phyloP scores from a whole-genome alignment of 2,113 vertebrate species.

The Coracopsis vasa region DNA sequence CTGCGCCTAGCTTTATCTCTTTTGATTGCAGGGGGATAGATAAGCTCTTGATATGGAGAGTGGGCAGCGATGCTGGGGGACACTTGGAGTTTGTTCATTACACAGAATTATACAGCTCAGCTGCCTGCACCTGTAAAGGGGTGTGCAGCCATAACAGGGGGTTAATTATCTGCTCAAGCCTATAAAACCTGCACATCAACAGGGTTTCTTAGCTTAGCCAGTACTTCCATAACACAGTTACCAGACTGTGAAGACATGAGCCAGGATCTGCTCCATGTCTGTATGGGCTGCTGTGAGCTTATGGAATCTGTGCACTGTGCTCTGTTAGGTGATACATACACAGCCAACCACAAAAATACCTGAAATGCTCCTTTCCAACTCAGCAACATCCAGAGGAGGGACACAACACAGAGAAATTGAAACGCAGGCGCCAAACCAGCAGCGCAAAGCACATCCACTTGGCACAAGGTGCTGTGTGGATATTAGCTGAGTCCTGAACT shows the following conservation, averaged over 20 bases:
- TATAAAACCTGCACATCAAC: neutral
- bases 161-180: neutral
- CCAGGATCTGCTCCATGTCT: neutral
- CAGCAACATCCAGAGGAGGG: neutral
- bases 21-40: neutral
- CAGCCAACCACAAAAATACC: neutral
- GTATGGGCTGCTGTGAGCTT: neutral
- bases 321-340: neutral
- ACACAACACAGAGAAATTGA: neutral
- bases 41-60: neutral
- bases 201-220: neutral
- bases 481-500: neutral
- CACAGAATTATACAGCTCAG: neutral
- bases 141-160: accelerated
- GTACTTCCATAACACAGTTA: neutral
- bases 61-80: neutral
- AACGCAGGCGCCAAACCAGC: neutral
- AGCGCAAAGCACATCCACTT: neutral
- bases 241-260: neutral
- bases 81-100: neutral
- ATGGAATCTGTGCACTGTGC: neutral
- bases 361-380: neutral
- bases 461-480: neutral
- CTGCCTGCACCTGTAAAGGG: neutral
- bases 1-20: neutral